Base-by-base conservation (phyloP, 2,113 vertebrate species). In the Rynchops niger region DNA sequence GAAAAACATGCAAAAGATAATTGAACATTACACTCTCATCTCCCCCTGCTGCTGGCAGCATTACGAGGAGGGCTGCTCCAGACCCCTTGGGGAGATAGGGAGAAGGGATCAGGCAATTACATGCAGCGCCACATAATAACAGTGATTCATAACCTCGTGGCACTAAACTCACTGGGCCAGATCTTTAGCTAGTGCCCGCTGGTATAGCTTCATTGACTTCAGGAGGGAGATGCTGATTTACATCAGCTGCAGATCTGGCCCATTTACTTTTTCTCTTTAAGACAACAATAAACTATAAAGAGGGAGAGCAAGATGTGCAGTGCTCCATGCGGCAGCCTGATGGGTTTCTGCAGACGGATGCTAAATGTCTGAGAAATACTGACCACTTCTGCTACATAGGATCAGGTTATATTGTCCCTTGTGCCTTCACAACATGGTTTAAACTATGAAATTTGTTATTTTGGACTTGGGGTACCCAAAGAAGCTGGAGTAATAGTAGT, bases 1-100 rank as follows among this genome's bases (percentile, higher is more conserved):
- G 88, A 96, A 95, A 96, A 96, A 94, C 92, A 91, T 94, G 95
- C 93, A 96, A 95, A 95, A 91, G 96, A 97, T 96, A 91, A 95
- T 96, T 97, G 95, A 94, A 96, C 92, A 93, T 95, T 93, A 96
- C 66, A 50, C 53, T 96, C 86, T 95, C 56, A 40, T 96, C 79
- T 97, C 71, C 88, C 74, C 87, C 95, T 90, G 95, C 92, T 92
- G 93, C 86, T 88, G 93, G 79, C 79, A 95, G 76, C 86, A 74
- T 94, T 90, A 82, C 0, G 2, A 62, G 65, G 47, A 81, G 93
- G 80, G 56, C 45, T 78, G 91, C 83, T 89, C 49, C 2, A 27
- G 70, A 76, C 78, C 88, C 91, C 94, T 43, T n/a, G 50, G 81
- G 93, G 94, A 96, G 87, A 70, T 32, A 67, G 74, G 79, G 91